phyloP scores from a whole-genome alignment of 2,113 vertebrate species.

The Sinocyclocheilus rhinocerous region DNA sequence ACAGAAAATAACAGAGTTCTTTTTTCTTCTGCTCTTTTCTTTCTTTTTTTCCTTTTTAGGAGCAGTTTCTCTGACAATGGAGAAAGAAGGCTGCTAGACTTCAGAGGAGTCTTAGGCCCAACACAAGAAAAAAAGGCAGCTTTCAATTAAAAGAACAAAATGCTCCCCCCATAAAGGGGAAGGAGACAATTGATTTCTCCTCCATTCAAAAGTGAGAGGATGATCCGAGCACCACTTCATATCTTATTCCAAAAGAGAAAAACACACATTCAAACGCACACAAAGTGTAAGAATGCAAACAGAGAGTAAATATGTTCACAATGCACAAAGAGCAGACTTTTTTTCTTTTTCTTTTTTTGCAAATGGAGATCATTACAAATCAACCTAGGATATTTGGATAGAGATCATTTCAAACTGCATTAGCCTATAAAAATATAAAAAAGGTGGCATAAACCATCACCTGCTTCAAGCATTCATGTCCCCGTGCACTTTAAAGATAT shows the following conservation, averaged over 20 bases:
- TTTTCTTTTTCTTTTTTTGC: too few species aligned
- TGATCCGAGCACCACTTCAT: conserved; percentile 48
- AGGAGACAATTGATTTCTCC: conserved; percentile 67
- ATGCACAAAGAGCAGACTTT: conserved; percentile 12
- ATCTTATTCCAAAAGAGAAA: conserved; percentile 56
- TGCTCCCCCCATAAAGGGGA: conserved; percentile 61
- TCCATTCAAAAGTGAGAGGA: conserved; percentile 58
- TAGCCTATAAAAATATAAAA: background rate
- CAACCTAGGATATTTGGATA: background rate
- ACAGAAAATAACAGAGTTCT: conserved; percentile 89
- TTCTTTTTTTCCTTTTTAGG: conserved; percentile 72
- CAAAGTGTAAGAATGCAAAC: conserved; percentile 44
- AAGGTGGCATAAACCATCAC: background rate
- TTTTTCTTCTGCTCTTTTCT: conserved; percentile 73
- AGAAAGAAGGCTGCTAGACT: conserved; percentile 80
- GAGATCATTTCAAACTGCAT: background rate
- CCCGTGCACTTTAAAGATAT: background rate
- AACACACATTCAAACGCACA: conserved; percentile 40
- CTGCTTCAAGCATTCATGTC: background rate
- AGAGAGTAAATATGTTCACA: conserved; percentile 36
- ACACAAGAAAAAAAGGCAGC: conserved; percentile 67
- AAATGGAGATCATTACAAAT: conserved; percentile 1
- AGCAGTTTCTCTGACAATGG: conserved; percentile 77
- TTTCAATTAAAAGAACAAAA: conserved; percentile 71
- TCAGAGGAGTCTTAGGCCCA: conserved; percentile 76